Base-by-base conservation (phyloP, 2,888 invertebrate species). In the Acronicta leporina region DNA sequence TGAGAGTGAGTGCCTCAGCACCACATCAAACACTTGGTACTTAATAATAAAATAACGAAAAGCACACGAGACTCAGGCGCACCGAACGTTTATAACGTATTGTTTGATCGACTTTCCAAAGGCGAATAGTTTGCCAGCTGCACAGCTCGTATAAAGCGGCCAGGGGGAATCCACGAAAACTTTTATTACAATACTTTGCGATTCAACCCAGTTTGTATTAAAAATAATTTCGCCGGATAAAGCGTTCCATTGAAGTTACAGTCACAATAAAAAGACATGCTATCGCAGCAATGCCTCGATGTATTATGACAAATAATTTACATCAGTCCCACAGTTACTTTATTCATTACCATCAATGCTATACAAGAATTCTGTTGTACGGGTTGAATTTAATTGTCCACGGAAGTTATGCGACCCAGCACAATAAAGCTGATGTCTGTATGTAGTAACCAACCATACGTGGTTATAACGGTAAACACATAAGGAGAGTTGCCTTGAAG, bases 71-170 rank as follows among this genome's bases (percentile, higher is more conserved):
- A 55, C 44, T 40, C 57, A 43, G 40, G 49, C 51, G 30, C 58
- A 45, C 45, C 20, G 43, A 61, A 35, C 57, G 42, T 65, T 66
- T 52, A 51, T 69, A 75, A 81, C 84, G 87, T 84, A 74, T 67
- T 68, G 76, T 72, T 77, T 64, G 75, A 59, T 80, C 86, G 79
- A 79, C 81, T 82, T 77, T 77, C 73, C 79, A 78, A 73, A 73
- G 76, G 71, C 80, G 82, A 88, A 80, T 87, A 84, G 51, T 50
- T 67, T 73, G 40, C 43, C 42, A 25, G 20, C 71, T 58, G 44
- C 38, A 50, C 55, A 50, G 62, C 49, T 69, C 59, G 55, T 50
- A 44, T 63, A 61, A 62, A 68, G 62, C 63, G 49, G 52, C 42
- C 63, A 58, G 62, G 50, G 63, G 38, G 38, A 72, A 68, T 67